Evolutionary conservation across 2,797 vertebrate species (phyloP), one percentile per base, ranked within the genome.

Genomic region (Brachymystax lenok): DNA sequence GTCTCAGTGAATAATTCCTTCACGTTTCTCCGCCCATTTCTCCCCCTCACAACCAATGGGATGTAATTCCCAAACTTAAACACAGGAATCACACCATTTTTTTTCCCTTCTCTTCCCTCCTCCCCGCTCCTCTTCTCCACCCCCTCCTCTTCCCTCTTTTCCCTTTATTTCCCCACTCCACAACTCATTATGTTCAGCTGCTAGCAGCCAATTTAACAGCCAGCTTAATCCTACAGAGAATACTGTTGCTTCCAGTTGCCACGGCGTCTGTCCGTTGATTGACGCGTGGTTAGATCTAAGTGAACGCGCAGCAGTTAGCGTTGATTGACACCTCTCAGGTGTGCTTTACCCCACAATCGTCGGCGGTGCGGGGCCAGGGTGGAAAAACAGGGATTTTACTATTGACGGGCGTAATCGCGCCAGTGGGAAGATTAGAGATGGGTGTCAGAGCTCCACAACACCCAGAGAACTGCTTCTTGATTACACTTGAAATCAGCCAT

Each of bases 141-240:
- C 52, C 77, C 77, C 80, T 74, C 81, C 73, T 71, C 74, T 68
- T 71, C 77, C 24, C 63, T 35, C 33, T 35, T 35, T 35, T 35
- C n/a, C 54, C 66, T 33, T n/a, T 72, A 52, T 69, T 69, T 50
- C 61, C 24, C 68, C 81, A 72, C 86, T 87, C 84, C 83, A 78
- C 80, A 66, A 84, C 87, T 90, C 87, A 84, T 93, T 90, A 5
- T 35, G 6, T 35, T 35, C 33, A 35, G 6, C 89, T 86, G 80
- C 77, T 56, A 84, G 89, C 83, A 92, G 90, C 88, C 92, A 92
- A 93, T 94, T 93, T 94, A 92, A 90, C 90, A 85, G 79, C 79
- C 52, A 87, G 82, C 85, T 85, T 93, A 93, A 94, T 94, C 92
- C 90, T 88, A 80, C 52, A 79, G 90, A 91, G 90, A 91, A 90